Evolutionary conservation across 2,797 vertebrate species (phyloP).

Genomic region (Molossus molossus): DNA sequence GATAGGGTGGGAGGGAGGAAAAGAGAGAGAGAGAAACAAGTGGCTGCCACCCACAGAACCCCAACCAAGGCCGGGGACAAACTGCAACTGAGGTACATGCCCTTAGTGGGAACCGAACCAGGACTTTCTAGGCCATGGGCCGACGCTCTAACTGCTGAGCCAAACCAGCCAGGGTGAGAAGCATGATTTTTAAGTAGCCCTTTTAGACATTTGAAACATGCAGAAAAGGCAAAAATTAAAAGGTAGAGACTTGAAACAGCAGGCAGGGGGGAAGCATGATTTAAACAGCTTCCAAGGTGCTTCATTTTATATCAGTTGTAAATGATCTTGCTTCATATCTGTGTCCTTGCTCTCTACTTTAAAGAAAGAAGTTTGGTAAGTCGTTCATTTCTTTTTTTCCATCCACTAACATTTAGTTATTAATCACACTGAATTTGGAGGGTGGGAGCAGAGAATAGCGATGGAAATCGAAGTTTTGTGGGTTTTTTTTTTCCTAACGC

Average conservation of each 20-base stretch:
- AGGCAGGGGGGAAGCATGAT: not conserved
- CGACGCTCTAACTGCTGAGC: too few relatives aligned
- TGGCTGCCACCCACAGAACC: too few relatives aligned
- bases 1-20: too few relatives aligned
- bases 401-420: constrained; percentile 14
- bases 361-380: not conserved
- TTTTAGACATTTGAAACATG: constrained; percentile 35
- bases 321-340: constrained; percentile 33
- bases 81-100: too few relatives aligned
- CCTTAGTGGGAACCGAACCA: too few relatives aligned
- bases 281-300: not conserved
- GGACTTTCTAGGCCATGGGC: too few relatives aligned
- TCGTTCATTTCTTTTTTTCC: not conserved
- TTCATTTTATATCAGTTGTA: not conserved
- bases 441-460: not conserved
- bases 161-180: not conserved
- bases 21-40: too few relatives aligned
- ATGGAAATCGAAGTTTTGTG: not conserved
- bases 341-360: not conserved
- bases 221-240: constrained; percentile 51
- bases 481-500: not conserved
- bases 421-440: not conserved
- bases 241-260: not conserved
- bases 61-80: too few relatives aligned
- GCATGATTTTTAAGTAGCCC: constrained; percentile 22